Percentiles rank a stretch among this genome's conserved stretches.
Evolutionary conservation across 2,888 invertebrate species (phyloP).

Genomic region (Sialis fuliginosa): DNA sequence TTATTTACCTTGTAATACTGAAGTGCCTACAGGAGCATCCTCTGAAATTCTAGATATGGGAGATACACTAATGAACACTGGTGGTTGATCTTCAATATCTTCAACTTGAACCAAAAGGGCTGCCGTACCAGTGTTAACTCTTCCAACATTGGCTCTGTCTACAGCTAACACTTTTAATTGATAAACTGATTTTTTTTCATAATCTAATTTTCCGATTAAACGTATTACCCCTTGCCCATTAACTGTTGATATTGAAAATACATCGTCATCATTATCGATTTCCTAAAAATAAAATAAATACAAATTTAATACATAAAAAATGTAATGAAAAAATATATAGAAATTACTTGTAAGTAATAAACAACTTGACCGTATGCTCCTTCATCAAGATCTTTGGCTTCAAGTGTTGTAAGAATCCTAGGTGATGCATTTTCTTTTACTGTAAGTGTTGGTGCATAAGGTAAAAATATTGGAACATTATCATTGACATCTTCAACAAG

Average conservation of each 20-base stretch:
- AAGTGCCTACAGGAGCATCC: constrained; percentile 63
- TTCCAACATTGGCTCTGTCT: constrained; percentile 65
- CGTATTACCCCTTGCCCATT: constrained; percentile 73
- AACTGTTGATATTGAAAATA: constrained; percentile 65
- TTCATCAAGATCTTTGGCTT: constrained; percentile 79
- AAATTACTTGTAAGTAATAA: constrained; percentile 42
- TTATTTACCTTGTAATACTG: constrained; percentile 60
- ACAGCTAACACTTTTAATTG: constrained; percentile 68
- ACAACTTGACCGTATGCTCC: constrained; percentile 86
- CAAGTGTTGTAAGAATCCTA: constrained; percentile 57
- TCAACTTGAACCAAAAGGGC: constrained; percentile 70
- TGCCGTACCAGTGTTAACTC: constrained; percentile 79
- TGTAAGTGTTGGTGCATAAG: constrained; percentile 66
- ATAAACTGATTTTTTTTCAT: constrained; percentile 72
- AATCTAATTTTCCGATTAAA: constrained; percentile 60
- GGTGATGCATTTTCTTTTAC: constrained; percentile 65
- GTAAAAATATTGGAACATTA: constrained; percentile 74
- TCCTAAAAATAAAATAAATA: constrained; percentile 30
- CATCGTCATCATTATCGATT: constrained; percentile 54
- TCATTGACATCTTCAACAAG: constrained; percentile 86
- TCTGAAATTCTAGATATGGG: constrained; percentile 79
- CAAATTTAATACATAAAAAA: not conserved
- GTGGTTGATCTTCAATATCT: constrained; percentile 84
- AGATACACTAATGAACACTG: constrained; percentile 72
- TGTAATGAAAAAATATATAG: not conserved